Evolutionary conservation across 2,797 vertebrate species (phyloP), one percentile per base, ranked within the genome.

Genomic region (Schizopygopsis malacanthus): DNA sequence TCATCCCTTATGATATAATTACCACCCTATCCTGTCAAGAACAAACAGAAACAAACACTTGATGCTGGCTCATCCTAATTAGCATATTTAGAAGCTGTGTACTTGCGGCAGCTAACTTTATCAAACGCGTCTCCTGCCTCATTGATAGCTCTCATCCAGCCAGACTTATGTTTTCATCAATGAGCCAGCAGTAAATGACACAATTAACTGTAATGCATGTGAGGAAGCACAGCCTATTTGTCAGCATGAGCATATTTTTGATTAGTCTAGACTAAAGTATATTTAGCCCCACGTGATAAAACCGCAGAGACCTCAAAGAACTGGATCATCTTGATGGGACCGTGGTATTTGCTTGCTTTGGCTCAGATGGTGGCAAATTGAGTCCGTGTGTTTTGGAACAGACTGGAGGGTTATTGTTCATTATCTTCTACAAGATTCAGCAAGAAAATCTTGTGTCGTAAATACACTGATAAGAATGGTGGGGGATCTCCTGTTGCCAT

Each of bases 401-500:
- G 59, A 70, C 73, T 76, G 25, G 15, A 69, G n/a, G 65, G 54
- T 79, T 71, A 59, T 82, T 79, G 67, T 85, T 70, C 84, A 45
- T 82, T 79, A 67, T 82, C 79, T 28, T 82, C n/a, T 63, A 70
- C 71, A 61, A 77, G 65, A 79, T 71, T 82, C 43, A 85, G 28
- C 79, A 85, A 54, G 52, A 82, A 76, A 41, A 43, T 70, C 54
- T 79, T 45, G 47, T 82, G 65, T 72, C 18, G 20, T 65, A 81
- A 61, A 85, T 61, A 85, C 72, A 63, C 84, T 72, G 37, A 69
- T 84, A 63, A 47, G 39, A 81, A 59, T n/a, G 59, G n/a, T 41
- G 45, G 72, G 82, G 56, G 85, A 87, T 88, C 73, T 69, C 85
- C 86, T 86, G 90, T 90, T 90, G 87, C 90, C 88, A 91, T 90